Percentiles rank a stretch among this genome's conserved stretches.
Evolutionary conservation across 2,113 vertebrate genomes (phyloP).

Genomic region (Anoplopoma fimbria): DNA sequence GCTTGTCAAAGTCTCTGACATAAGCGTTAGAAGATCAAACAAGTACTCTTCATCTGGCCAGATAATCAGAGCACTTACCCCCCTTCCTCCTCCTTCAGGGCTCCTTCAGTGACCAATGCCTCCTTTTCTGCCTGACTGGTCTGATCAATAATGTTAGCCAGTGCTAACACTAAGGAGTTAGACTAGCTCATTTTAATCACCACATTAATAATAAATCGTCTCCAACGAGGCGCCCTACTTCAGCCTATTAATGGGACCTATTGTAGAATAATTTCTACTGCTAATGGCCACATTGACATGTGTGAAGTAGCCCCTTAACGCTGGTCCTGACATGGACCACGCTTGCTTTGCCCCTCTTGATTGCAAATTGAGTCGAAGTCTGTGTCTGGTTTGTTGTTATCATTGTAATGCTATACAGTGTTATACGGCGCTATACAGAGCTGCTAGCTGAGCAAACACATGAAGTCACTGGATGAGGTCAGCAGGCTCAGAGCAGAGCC

Average conservation of each 20-base stretch:
- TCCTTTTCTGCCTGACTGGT: slow-evolving; percentile 40
- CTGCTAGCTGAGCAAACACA: slow-evolving; percentile 53
- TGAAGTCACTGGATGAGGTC: slow-evolving; percentile 71
- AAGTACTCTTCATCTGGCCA: slow-evolving; percentile 63
- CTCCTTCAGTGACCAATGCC: slow-evolving; percentile 55
- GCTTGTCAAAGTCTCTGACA: slow-evolving; percentile 65
- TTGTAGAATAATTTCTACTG: slow-evolving; percentile 53
- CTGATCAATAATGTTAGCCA: slow-evolving; percentile 72
- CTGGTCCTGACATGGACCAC: slow-evolving; percentile 18
- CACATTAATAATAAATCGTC: slow-evolving; percentile 79
- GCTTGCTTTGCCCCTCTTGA: slow-evolving; percentile 24
- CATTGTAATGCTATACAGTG: slow-evolving; percentile 41
- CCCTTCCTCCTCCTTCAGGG: slow-evolving; percentile 31
- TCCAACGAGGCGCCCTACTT: slow-evolving; percentile 55
- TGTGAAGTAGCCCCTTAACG: slow-evolving; percentile 50
- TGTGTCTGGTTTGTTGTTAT: slow-evolving; percentile 26
- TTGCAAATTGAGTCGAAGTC: slow-evolving; percentile 38
- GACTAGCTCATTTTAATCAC: slow-evolving; percentile 68
- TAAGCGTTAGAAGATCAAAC: slow-evolving; percentile 64
- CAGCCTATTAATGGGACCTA: slow-evolving; percentile 67
- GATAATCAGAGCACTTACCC: slow-evolving; percentile 51
- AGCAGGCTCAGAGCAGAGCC: slow-evolving; percentile 38
- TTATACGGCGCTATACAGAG: no score
- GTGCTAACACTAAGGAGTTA: slow-evolving; percentile 52
- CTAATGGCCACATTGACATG: slow-evolving; percentile 56